A percentile compares a stretch with the other conserved stretches of the same genome.
phyloP scores from a whole-genome alignment of 92 coral and sea anemone genomes.

The Epizoanthus fatuus region DNA sequence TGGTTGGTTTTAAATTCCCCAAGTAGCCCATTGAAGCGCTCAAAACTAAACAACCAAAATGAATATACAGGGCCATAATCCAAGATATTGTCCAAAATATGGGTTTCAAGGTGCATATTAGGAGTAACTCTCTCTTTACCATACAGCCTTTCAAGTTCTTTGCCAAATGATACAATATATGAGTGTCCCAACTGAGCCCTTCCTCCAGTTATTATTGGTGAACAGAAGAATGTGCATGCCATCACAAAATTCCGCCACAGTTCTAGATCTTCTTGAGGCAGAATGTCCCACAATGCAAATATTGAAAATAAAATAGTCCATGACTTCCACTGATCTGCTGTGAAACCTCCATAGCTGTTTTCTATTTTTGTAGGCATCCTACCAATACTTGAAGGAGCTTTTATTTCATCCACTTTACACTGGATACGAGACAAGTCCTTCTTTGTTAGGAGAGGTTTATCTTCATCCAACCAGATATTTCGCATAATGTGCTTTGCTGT shows the following conservation, averaged over 20 bases:
- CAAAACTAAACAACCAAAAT: constrained; percentile 83
- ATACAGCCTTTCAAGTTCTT: constrained; percentile 58
- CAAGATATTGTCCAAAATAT: constrained; percentile 70
- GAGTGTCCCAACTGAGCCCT: constrained; percentile 64
- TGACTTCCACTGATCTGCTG: constrained; percentile 82
- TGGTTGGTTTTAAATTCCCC: constrained; percentile 68
- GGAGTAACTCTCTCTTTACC: constrained; percentile 73
- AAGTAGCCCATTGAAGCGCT: constrained; percentile 74
- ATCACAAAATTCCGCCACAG: constrained; percentile 77
- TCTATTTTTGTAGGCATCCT: constrained; percentile 75
- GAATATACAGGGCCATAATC: constrained; percentile 83
- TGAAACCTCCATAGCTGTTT: constrained; percentile 80
- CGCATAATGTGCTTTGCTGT: constrained; percentile 79
- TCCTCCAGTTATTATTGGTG: constrained; percentile 60
- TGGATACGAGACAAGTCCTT: constrained; percentile 55
- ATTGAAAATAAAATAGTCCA: constrained; percentile 66
- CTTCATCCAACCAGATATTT: constrained; percentile 69
- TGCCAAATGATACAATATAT: constrained; percentile 51
- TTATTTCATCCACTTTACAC: constrained; percentile 59
- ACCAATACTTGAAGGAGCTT: constrained; percentile 65
- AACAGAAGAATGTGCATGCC: constrained; percentile 64
- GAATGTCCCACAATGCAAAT: constrained; percentile 52
- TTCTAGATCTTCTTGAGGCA: constrained; percentile 62
- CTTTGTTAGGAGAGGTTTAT: neutral
- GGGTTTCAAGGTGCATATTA: constrained; percentile 83